Percentiles rank a stretch among this genome's conserved stretches.
phyloP scores from a whole-genome alignment of 2,888 invertebrate genomes.

The Pecten maximus region DNA sequence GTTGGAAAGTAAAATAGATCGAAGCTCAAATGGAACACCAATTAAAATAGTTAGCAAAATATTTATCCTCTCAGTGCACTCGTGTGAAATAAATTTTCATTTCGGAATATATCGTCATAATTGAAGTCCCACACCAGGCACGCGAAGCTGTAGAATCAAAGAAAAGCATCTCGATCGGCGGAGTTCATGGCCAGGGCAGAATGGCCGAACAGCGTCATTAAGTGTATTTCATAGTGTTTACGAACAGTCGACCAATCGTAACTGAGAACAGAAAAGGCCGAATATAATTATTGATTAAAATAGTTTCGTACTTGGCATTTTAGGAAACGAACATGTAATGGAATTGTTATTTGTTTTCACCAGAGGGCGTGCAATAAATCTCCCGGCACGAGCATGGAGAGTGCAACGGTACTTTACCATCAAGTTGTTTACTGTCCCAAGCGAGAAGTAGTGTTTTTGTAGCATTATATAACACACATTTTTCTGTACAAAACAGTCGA shows the following conservation, averaged over 20 bases:
- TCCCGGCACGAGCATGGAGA: neutral
- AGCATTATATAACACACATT: neutral
- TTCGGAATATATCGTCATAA: neutral
- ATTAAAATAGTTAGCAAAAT: neutral
- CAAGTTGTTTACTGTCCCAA: neutral
- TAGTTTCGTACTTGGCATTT: neutral
- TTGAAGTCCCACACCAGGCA: neutral
- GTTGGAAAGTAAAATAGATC: neutral
- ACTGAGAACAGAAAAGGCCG: neutral
- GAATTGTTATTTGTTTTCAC: neutral
- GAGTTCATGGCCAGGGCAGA: constrained; percentile 27
- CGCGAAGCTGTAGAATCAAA: neutral
- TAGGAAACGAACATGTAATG: constrained; percentile 13
- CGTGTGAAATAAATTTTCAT: neutral
- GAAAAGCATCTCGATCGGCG: neutral
- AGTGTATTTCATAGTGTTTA: constrained; percentile 29
- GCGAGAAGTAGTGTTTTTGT: neutral
- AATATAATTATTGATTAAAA: constrained; percentile 24
- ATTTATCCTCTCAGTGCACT: neutral
- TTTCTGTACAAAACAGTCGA: too few relatives aligned
- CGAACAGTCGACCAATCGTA: neutral
- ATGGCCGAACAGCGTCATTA: constrained; percentile 30
- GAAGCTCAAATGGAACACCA: neutral
- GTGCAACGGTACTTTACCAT: neutral
- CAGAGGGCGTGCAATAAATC: neutral